Evolutionary conservation across 2,888 invertebrate genomes (phyloP).

Genomic region (Erynnis tages): DNA sequence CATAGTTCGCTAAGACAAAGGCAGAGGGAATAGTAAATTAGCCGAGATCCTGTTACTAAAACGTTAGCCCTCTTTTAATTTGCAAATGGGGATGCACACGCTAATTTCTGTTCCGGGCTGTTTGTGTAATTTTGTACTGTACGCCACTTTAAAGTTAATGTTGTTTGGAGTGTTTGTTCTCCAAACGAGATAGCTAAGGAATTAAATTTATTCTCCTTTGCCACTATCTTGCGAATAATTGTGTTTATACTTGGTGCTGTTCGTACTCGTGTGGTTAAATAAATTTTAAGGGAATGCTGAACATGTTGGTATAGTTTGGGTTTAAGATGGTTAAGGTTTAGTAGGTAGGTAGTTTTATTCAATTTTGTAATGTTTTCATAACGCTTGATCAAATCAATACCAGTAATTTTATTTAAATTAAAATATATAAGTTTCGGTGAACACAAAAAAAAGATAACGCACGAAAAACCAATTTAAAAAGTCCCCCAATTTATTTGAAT

Average conservation of each 20-base stretch:
- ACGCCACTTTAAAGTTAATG: conserved; percentile 25
- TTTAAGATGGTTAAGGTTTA: not conserved
- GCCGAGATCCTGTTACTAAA: conserved; percentile 19
- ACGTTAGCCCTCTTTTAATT: conserved; percentile 25
- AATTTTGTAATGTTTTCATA: no score
- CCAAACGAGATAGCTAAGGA: conserved; percentile 32
- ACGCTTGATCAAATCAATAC: no score
- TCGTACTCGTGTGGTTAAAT: conserved; percentile 9
- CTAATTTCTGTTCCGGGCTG: conserved; percentile 25
- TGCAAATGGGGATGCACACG: conserved; percentile 22
- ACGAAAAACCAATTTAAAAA: not conserved
- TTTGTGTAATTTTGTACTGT: conserved; percentile 22
- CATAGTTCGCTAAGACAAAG: conserved; percentile 11
- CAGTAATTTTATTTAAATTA: no score
- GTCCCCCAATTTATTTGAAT: not conserved
- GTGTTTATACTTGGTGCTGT: conserved; percentile 17
- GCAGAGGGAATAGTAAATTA: conserved; percentile 23
- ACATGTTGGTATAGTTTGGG: not conserved
- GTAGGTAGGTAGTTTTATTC: no score
- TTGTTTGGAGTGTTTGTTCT: conserved; percentile 19
- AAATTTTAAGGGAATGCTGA: not conserved
- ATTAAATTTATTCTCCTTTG: conserved; percentile 29
- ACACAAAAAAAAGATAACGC: no score
- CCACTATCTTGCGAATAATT: conserved; percentile 21
- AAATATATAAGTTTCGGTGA: no score